phyloP scores from a whole-genome alignment of 1,140 invertebrate species.

The Physella acuta region DNA sequence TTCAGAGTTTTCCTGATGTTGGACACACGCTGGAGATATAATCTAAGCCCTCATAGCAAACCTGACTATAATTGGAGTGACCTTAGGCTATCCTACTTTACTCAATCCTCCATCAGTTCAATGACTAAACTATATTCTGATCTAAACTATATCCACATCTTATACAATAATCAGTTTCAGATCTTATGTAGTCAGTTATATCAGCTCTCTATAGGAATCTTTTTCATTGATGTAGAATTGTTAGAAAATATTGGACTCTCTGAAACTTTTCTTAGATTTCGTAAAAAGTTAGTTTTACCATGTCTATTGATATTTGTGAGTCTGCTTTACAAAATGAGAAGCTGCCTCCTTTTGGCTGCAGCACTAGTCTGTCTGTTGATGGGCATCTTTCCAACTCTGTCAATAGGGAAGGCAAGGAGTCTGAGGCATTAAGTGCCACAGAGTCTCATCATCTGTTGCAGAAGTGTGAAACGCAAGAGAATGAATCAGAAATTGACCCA shows the following conservation, averaged over 20 bases:
- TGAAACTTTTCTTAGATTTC: background rate
- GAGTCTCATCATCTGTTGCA: background rate
- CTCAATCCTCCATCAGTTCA: conserved; percentile 14
- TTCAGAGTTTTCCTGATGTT: conserved; percentile 21
- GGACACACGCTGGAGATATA: background rate
- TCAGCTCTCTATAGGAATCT: background rate
- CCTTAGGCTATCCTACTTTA: background rate
- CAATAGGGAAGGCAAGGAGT: background rate
- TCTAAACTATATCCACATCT: conserved; percentile 13
- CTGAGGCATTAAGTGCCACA: background rate
- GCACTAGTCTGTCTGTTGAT: background rate
- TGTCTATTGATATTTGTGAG: background rate
- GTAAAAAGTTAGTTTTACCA: background rate
- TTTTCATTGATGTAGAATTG: background rate
- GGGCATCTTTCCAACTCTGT: background rate
- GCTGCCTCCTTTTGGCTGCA: background rate
- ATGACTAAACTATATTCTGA: conserved; percentile 20
- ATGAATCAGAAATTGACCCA: conserved; percentile 1
- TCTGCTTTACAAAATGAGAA: background rate
- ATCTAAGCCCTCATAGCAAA: background rate
- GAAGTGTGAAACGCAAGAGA: background rate
- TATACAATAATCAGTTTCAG: background rate
- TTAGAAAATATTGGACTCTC: background rate
- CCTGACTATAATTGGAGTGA: background rate
- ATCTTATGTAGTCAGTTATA: background rate